Evolutionary conservation across 2,888 invertebrate genomes (phyloP).

Genomic region (Cheilosia urbana): DNA sequence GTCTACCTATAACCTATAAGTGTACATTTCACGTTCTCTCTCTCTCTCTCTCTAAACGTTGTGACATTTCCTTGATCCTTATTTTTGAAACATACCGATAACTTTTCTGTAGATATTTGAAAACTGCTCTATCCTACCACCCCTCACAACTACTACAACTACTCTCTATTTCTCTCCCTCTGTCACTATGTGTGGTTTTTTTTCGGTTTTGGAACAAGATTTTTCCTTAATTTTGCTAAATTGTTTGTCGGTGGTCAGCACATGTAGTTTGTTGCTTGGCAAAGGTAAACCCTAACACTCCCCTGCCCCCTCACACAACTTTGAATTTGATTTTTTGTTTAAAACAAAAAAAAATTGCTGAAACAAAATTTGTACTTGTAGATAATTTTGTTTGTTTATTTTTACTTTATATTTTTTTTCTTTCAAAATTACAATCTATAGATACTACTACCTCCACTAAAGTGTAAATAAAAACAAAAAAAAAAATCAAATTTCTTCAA

Average conservation of each 20-base stretch:
- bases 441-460: slow-evolving; percentile 74
- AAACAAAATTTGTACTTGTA: slow-evolving; percentile 44
- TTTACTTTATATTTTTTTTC: slow-evolving; percentile 38
- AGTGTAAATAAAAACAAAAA: slow-evolving; percentile 68
- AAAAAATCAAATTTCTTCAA: slow-evolving; percentile 58
- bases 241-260: slow-evolving; percentile 63
- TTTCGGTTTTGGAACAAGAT: slow-evolving; percentile 5
- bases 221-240: slow-evolving; percentile 50
- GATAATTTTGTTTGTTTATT: slow-evolving; percentile 57
- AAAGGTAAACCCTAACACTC: slow-evolving; percentile 45
- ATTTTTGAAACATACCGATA: slow-evolving; percentile 39
- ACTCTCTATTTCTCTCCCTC: slow-evolving; percentile 6
- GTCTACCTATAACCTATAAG: slow-evolving; percentile 26
- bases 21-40: slow-evolving; percentile 35
- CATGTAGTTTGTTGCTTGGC: slow-evolving; percentile 74
- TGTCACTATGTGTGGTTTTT: slow-evolving; percentile 34
- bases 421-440: slow-evolving; percentile 57
- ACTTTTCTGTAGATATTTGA: slow-evolving; percentile 61
- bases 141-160: slow-evolving; percentile 4
- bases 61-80: slow-evolving; percentile 67
- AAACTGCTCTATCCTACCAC: slow-evolving; percentile 23
- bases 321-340: slow-evolving; percentile 24
- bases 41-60: slow-evolving; percentile 62
- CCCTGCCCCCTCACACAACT: slow-evolving; percentile 7
- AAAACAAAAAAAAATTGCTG: slow-evolving; percentile 28